phyloP scores from a whole-genome alignment of 1,140 invertebrate species.

The Drosophila sproati region DNA sequence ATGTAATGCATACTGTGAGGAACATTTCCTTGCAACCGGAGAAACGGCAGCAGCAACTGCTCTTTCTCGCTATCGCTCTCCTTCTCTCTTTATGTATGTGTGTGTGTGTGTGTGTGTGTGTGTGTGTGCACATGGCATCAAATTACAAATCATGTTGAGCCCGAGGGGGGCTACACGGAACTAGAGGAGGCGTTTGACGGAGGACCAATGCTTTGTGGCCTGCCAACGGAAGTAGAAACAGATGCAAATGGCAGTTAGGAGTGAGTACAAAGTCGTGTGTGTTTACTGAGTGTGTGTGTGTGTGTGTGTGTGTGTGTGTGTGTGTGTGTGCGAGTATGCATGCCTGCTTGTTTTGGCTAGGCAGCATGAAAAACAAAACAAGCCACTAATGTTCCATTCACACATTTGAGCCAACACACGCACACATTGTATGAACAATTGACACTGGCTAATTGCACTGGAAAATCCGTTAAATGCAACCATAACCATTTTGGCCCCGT shows the following conservation, averaged over 20 bases:
- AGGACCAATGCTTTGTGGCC: slow-evolving; percentile 59
- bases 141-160: slow-evolving; percentile 74
- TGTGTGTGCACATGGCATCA: slow-evolving; percentile 49
- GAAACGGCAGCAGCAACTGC: slow-evolving; percentile 37
- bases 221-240: slow-evolving; percentile 76
- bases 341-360: background rate
- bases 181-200: slow-evolving; percentile 13
- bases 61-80: background rate
- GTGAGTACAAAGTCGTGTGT: slow-evolving; percentile 1
- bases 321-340: slow-evolving; percentile 10
- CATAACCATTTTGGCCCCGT: slow-evolving; percentile 46
- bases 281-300: background rate
- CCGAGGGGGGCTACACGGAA: slow-evolving; percentile 3
- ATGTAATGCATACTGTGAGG: slow-evolving; percentile 80
- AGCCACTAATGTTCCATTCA: slow-evolving; percentile 64
- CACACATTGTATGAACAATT: slow-evolving; percentile 53
- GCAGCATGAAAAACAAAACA: slow-evolving; percentile 47
- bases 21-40: slow-evolving; percentile 54
- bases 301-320: slow-evolving; percentile 19
- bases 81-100: background rate
- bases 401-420: slow-evolving; percentile 11
- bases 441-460: slow-evolving; percentile 74
- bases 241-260: slow-evolving; percentile 75
- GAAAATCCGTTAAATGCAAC: slow-evolving; percentile 66
- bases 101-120: too few species aligned